A percentile compares a stretch with the other conserved stretches of the same genome.
Evolutionary conservation across 2,113 vertebrate species (phyloP).

Genomic region (Lasiurus cinereus): DNA sequence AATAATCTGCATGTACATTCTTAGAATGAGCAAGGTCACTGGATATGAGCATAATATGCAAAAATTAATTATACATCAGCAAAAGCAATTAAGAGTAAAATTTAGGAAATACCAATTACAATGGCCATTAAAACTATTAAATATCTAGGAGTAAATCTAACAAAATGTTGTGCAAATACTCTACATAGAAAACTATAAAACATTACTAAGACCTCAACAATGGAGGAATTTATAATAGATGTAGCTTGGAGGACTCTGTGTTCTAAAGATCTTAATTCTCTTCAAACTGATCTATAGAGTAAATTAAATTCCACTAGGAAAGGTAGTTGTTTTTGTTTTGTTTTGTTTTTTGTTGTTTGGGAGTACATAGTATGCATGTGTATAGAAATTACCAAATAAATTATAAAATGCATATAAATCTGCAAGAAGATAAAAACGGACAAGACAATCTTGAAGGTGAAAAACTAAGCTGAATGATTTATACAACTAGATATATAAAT

Average conservation of each 20-base stretch:
- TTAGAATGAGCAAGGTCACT: slow-evolving; percentile 14
- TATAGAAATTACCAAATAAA: background rate
- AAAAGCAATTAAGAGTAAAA: slow-evolving; percentile 45
- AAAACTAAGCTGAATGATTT: slow-evolving; percentile 13
- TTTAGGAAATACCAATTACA: background rate
- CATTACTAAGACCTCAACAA: slow-evolving; percentile 36
- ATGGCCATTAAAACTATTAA: background rate
- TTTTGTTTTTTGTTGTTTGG: background rate
- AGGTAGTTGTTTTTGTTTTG: background rate
- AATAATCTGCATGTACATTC: background rate
- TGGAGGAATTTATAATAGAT: background rate
- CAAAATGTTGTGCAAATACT: background rate
- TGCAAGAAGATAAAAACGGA: background rate
- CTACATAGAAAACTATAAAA: background rate
- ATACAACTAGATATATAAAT: background rate
- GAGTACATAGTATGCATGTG: background rate
- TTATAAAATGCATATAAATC: background rate
- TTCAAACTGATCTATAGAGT: slow-evolving; percentile 3
- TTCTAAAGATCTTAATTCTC: slow-evolving; percentile 32
- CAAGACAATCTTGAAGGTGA: background rate
- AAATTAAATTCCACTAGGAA: background rate
- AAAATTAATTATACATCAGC: slow-evolving; percentile 11
- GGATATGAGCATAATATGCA: background rate
- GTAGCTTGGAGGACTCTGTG: background rate
- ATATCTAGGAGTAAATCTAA: background rate